phyloP scores from a whole-genome alignment of 2,797 vertebrate species.

The Melanotaenia parkinsoni region DNA sequence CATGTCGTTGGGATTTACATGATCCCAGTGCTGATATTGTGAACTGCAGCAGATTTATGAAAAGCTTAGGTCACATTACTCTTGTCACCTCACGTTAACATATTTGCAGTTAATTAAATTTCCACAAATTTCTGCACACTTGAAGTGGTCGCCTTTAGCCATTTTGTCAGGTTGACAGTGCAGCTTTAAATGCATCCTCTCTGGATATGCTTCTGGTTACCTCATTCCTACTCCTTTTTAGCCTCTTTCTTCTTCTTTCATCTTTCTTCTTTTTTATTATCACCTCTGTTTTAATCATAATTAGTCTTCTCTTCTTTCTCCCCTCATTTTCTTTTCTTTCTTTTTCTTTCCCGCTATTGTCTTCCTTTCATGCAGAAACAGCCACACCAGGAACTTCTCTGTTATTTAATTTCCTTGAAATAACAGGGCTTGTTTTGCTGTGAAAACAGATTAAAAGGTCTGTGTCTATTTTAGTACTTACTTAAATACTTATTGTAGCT shows the following conservation, averaged over 20 bases:
- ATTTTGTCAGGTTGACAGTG: neutral
- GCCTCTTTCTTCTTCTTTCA: neutral
- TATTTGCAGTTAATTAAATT: neutral
- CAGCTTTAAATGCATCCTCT: neutral
- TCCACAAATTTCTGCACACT: neutral
- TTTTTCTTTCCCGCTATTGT: neutral
- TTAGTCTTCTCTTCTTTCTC: neutral
- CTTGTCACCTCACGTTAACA: neutral
- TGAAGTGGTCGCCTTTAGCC: neutral
- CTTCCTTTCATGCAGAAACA: neutral
- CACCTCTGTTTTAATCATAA: neutral
- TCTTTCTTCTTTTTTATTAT: neutral
- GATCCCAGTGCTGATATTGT: neutral
- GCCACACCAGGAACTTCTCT: neutral
- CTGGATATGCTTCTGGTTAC: neutral
- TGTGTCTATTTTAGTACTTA: neutral
- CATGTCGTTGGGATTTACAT: neutral
- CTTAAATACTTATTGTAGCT: too few species aligned
- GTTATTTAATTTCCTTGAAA: neutral
- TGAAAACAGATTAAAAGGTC: neutral
- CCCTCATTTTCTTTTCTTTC: neutral
- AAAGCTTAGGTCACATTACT: constrained; percentile 1
- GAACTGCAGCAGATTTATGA: neutral
- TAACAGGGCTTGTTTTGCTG: neutral
- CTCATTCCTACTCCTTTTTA: neutral